phyloP scores from a whole-genome alignment of 2,113 vertebrate genomes.

The Phoenicopterus ruber region DNA sequence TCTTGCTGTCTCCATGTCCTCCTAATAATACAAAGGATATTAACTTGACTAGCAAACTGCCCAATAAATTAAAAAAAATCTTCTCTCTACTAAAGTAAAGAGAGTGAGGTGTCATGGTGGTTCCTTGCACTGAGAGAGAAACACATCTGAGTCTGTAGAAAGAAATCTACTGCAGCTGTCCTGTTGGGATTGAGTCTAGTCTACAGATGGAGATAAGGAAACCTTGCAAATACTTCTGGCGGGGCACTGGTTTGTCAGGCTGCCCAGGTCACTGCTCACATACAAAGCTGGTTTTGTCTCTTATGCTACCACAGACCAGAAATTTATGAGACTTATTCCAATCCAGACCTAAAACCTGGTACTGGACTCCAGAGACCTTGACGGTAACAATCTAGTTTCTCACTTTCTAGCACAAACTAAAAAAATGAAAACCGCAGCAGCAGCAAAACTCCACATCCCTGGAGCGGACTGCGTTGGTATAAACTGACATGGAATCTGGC shows the following conservation, averaged over 20 bases:
- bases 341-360: background rate
- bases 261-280: background rate
- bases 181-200: background rate
- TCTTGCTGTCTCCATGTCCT: background rate
- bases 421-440: background rate
- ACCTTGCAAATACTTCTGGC: background rate
- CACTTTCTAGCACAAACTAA: background rate
- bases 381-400: background rate
- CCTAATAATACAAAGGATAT: background rate
- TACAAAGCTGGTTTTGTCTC: background rate
- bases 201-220: background rate
- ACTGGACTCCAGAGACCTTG: background rate
- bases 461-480: background rate
- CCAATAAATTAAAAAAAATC: background rate
- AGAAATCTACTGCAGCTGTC: background rate
- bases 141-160: background rate
- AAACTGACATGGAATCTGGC: background rate
- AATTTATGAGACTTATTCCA: background rate
- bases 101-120: background rate
- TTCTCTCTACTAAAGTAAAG: background rate
- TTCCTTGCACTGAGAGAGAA: background rate
- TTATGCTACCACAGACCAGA: background rate
- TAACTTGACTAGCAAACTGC: background rate
- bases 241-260: background rate
- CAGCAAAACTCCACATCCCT: background rate